Percentiles rank a stretch among this genome's conserved stretches.
Evolutionary conservation across 2,888 invertebrate genomes (phyloP).

Genomic region (Protodeltote pygarga): DNA sequence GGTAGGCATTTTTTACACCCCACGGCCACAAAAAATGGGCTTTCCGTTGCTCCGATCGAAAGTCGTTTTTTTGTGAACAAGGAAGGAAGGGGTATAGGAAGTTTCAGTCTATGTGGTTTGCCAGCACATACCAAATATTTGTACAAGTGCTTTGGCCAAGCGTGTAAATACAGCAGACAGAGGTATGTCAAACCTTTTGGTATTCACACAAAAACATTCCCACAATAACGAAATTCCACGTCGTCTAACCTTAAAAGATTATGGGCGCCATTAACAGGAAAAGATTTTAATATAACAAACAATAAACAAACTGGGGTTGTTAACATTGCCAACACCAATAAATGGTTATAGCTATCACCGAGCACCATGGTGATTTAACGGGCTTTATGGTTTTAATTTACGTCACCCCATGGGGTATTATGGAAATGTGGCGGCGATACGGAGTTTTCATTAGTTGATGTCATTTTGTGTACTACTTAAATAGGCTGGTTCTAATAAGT

Average conservation of each 20-base stretch:
- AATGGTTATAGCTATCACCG: conserved; percentile 47
- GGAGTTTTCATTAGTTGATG: conserved; percentile 33
- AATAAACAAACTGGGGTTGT: conserved; percentile 41
- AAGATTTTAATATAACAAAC: conserved; percentile 52
- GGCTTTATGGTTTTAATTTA: conserved; percentile 61
- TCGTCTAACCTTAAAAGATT: conserved; percentile 7
- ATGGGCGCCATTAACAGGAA: conserved; percentile 20
- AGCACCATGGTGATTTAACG: conserved; percentile 47
- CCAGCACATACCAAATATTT: too few relatives aligned
- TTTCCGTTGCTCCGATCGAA: too few relatives aligned
- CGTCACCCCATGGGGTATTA: conserved; percentile 46
- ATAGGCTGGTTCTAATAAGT: background rate
- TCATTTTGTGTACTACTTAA: background rate
- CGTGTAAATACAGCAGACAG: too few relatives aligned
- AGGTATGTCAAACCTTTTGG: background rate
- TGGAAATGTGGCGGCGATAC: conserved; percentile 47
- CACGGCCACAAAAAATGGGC: too few relatives aligned
- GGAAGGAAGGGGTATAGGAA: too few relatives aligned
- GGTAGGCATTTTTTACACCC: too few relatives aligned
- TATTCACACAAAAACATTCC: background rate
- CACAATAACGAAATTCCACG: background rate
- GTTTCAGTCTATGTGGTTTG: too few relatives aligned
- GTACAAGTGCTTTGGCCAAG: background rate
- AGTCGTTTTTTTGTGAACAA: too few relatives aligned
- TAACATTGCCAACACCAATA: conserved; percentile 49